Conservation (phyloP, 2,888 invertebrate species). For the Chelonus formosanus region DNA sequence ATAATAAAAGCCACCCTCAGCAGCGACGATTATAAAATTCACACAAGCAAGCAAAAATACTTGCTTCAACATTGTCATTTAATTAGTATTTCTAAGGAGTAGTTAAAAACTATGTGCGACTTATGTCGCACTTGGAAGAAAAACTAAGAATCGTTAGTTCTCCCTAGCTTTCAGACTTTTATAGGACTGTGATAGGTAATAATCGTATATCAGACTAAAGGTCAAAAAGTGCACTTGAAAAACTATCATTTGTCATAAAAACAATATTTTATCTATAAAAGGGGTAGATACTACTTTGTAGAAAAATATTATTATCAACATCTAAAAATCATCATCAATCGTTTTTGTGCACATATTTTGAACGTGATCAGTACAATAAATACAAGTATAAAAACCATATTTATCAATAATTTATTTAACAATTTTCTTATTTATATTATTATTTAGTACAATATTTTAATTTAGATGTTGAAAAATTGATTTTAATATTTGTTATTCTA, state of each 20-base stretch:
- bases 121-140: constrained; percentile 4
- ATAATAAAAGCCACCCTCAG: constrained; percentile 40
- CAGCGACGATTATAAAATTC: constrained; percentile 46
- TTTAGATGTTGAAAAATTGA: too few species aligned
- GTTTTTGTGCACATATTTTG: not conserved
- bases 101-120: constrained; percentile 13
- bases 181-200: constrained; percentile 25
- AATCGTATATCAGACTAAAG: constrained; percentile 17
- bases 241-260: not conserved
- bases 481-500: too few species aligned
- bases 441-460: too few species aligned
- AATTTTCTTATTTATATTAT: too few species aligned
- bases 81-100: not conserved
- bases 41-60: constrained; percentile 43
- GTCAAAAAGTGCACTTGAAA: not conserved
- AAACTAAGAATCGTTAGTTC: constrained; percentile 9
- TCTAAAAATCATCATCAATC: not conserved
- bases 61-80: constrained; percentile 43
- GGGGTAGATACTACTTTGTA: constrained; percentile 7
- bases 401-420: too few species aligned
- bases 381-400: too few species aligned
- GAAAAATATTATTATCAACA: constrained; percentile 11
- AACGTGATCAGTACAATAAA: too few species aligned
- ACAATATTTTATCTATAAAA: not conserved
- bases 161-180: constrained; percentile 16